These are phyloP conservation scores for Sebastes taczanowskii DNA, from an alignment of 2,797 vertebrate species.

Conservation along the genomic window DNA sequence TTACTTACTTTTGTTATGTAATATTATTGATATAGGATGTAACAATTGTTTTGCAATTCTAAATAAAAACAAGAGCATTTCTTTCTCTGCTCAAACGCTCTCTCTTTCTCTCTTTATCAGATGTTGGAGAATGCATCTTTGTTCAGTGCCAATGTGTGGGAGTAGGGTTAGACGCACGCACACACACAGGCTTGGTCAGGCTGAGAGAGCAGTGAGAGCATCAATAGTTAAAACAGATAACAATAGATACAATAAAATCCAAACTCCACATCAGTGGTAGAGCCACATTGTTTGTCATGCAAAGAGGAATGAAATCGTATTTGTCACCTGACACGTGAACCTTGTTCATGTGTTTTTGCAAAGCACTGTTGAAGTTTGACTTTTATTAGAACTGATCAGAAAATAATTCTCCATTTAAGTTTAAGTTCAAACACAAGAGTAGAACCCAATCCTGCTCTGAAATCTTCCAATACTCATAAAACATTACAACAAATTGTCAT, in stretches of 20 bases:
- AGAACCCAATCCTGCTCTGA: not conserved
- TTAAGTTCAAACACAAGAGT: not conserved
- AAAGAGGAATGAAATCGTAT: not conserved
- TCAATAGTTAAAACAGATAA: not conserved
- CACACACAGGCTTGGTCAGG: not conserved
- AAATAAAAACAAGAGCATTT: not conserved
- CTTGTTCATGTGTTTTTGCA: constrained; percentile 15
- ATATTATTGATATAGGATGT: no score
- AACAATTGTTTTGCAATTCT: no score
- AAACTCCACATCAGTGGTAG: not conserved
- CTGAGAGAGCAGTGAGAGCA: not conserved
- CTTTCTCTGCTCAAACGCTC: not conserved
- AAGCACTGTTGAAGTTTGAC: not conserved
- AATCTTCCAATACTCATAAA: no score
- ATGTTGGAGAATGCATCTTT: constrained; percentile 20
- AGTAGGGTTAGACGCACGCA: constrained; percentile 16
- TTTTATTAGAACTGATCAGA: not conserved
- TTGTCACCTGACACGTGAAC: not conserved
- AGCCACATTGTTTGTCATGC: constrained; percentile 1
- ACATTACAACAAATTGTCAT: no score
- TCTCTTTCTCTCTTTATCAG: not conserved
- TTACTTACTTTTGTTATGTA: no score
- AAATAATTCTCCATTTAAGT: not conserved
- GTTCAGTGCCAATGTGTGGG: constrained; percentile 34
- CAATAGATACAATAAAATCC: constrained; percentile 2